Evolutionary conservation across 1,140 invertebrate species (phyloP).

Genomic region (Drosophila erecta): DNA sequence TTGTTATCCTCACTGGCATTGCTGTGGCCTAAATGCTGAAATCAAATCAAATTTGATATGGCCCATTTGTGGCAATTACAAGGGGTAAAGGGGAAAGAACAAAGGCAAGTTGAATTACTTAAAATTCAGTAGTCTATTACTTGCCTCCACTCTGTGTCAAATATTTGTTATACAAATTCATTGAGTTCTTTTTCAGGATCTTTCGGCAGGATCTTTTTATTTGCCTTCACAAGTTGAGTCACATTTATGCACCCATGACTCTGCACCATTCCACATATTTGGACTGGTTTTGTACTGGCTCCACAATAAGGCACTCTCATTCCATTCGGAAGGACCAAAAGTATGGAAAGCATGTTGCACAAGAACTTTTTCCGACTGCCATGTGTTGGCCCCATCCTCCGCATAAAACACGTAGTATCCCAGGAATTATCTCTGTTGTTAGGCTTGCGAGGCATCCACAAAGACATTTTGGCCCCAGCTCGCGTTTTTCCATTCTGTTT

Average conservation of each 20-base stretch:
- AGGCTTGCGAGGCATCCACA: slow-evolving; percentile 44
- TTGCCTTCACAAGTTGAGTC: too few relatives aligned
- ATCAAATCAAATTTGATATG: slow-evolving; percentile 61
- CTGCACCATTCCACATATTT: slow-evolving; percentile 1
- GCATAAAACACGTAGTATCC: not conserved
- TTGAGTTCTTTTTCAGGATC: slow-evolving; percentile 27
- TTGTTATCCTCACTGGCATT: slow-evolving; percentile 29
- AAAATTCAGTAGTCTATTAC: not conserved
- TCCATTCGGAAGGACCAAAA: slow-evolving; percentile 41
- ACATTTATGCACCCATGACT: too few relatives aligned
- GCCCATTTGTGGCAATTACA: slow-evolving; percentile 55
- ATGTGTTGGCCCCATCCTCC: slow-evolving; percentile 15
- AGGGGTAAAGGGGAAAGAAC: not conserved
- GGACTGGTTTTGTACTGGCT: slow-evolving; percentile 21
- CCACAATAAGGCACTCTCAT: slow-evolving; percentile 51
- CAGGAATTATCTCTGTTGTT: slow-evolving; percentile 41
- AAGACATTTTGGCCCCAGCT: slow-evolving; percentile 27
- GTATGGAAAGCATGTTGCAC: slow-evolving; percentile 60
- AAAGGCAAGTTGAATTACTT: not conserved
- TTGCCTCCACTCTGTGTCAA: slow-evolving; percentile 1
- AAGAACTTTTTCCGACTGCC: slow-evolving; percentile 35
- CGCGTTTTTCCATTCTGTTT: slow-evolving; percentile 17
- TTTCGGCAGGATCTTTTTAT: slow-evolving; percentile 11
- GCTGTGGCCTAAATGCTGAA: slow-evolving; percentile 33
- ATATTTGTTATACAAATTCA: slow-evolving; percentile 55